phyloP scores from a whole-genome alignment of 2,113 vertebrate species.

The Myotis brandtii region DNA sequence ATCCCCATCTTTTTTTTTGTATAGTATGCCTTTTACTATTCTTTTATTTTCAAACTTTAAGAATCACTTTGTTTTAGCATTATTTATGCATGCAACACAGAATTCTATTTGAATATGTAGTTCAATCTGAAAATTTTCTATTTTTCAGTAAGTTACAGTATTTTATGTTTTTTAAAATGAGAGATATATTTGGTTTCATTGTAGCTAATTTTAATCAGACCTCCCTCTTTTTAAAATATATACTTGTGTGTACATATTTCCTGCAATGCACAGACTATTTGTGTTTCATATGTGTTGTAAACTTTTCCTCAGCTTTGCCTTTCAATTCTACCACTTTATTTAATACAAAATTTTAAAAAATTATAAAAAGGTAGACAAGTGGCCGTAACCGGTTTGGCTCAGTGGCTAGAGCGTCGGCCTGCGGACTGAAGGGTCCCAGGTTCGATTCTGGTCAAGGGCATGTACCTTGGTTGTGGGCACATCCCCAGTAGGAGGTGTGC shows the following conservation, averaged over 20 bases:
- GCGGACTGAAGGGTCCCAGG: too few relatives aligned
- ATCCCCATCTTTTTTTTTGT: not conserved
- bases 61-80: not conserved
- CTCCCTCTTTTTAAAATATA: not conserved
- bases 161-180: conserved; percentile 38
- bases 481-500: too few relatives aligned
- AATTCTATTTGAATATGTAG: not conserved
- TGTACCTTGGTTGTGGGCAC: too few relatives aligned
- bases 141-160: not conserved
- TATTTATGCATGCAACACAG: not conserved
- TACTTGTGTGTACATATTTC: not conserved
- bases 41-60: not conserved
- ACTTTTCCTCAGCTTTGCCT: not conserved
- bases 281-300: not conserved
- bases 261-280: not conserved
- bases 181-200: not conserved
- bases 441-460: too few relatives aligned
- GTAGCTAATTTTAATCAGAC: not conserved
- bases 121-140: not conserved
- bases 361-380: not conserved
- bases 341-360: not conserved
- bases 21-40: not conserved
- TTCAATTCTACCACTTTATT: not conserved
- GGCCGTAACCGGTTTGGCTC: too few relatives aligned
- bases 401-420: too few relatives aligned